phyloP scores from a whole-genome alignment of 2,113 vertebrate genomes.

The Phyllostomus hastatus region DNA sequence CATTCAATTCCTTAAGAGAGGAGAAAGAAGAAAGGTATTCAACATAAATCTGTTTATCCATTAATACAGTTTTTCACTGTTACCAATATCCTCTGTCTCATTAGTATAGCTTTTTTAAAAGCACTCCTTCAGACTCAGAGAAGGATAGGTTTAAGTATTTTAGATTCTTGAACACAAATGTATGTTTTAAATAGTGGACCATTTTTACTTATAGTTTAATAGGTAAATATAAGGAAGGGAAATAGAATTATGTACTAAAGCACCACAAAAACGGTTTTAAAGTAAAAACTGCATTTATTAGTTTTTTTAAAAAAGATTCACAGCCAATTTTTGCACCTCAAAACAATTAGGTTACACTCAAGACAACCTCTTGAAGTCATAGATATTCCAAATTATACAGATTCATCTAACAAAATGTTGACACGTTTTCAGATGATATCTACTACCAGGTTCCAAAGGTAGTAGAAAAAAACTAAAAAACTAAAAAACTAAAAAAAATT shows the following conservation, averaged over 20 bases:
- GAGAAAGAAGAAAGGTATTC: slow-evolving; percentile 23
- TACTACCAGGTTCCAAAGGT: background rate
- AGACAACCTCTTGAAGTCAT: background rate
- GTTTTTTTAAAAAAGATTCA: slow-evolving; percentile 38
- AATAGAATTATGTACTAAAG: background rate
- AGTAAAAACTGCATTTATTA: background rate
- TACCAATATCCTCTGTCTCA: slow-evolving; percentile 30
- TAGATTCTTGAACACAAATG: background rate
- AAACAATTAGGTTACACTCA: background rate
- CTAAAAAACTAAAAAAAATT: background rate
- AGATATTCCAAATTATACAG: background rate
- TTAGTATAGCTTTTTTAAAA: background rate
- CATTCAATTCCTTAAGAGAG: slow-evolving; percentile 92
- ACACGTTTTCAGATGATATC: background rate
- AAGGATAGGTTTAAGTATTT: slow-evolving; percentile 22
- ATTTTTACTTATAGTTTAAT: slow-evolving; percentile 34
- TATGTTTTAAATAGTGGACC: background rate
- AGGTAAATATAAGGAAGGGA: background rate
- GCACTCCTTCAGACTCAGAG: background rate
- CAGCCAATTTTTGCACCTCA: background rate
- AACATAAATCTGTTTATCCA: slow-evolving; percentile 12
- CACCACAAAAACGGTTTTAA: background rate
- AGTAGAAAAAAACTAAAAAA: background rate
- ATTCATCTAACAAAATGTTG: background rate
- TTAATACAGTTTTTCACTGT: background rate